Evolutionary conservation across 2,888 invertebrate species (phyloP).

Genomic region (Catocala nupta): DNA sequence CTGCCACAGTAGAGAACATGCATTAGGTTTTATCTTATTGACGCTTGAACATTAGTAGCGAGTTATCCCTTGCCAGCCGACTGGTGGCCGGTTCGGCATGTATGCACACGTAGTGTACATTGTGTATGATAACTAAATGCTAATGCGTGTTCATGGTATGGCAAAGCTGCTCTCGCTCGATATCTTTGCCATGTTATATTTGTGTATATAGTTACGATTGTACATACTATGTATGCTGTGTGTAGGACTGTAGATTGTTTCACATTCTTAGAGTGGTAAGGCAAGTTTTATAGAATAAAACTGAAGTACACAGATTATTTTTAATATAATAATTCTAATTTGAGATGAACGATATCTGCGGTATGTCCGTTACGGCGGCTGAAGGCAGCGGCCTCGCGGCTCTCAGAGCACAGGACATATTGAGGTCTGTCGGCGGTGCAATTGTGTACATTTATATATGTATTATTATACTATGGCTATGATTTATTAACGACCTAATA

Average conservation of each 20-base stretch:
- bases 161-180: slow-evolving; percentile 62
- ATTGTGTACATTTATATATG: slow-evolving; percentile 55
- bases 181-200: slow-evolving; percentile 74
- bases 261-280: slow-evolving; percentile 76
- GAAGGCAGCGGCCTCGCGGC: background rate
- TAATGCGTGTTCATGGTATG: slow-evolving; percentile 59
- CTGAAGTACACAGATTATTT: slow-evolving; percentile 66
- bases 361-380: slow-evolving; percentile 24
- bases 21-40: slow-evolving; percentile 46
- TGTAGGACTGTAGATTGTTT: slow-evolving; percentile 82
- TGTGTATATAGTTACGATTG: slow-evolving; percentile 82
- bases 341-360: slow-evolving; percentile 34
- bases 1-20: slow-evolving; percentile 60
- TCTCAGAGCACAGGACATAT: background rate
- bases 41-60: background rate
- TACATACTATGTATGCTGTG: slow-evolving; percentile 85
- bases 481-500: slow-evolving; percentile 53
- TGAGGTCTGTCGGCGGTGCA: slow-evolving; percentile 46
- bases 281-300: slow-evolving; percentile 67
- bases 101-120: slow-evolving; percentile 25
- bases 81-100: slow-evolving; percentile 8
- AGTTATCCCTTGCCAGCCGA: background rate
- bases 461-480: slow-evolving; percentile 56
- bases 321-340: slow-evolving; percentile 51
- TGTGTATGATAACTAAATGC: slow-evolving; percentile 41